phyloP scores from a whole-genome alignment of 2,888 invertebrate species.

The Lypha dubia region DNA sequence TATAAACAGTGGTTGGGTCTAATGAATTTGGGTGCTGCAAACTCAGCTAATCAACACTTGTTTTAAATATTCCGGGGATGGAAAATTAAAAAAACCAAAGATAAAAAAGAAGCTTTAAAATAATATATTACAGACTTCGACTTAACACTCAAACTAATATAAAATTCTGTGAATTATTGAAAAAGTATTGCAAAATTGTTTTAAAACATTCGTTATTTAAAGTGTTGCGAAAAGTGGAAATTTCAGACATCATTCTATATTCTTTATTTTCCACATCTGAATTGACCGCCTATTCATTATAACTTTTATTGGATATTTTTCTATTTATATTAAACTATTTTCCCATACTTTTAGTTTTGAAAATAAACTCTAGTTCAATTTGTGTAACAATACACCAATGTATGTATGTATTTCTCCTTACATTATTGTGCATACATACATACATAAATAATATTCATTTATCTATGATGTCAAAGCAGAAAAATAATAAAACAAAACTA shows the following conservation, averaged over 20 bases:
- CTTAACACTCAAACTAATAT: no score
- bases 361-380: background rate
- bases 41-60: no score
- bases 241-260: background rate
- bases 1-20: no score
- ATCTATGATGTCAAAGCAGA: constrained; percentile 2
- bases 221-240: background rate
- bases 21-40: no score
- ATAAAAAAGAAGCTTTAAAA: no score
- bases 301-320: background rate
- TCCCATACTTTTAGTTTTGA: background rate
- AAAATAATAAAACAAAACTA: background rate
- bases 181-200: no score
- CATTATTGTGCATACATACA: constrained; percentile 25
- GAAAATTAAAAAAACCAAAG: no score
- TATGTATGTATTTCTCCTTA: constrained; percentile 8
- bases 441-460: constrained; percentile 39
- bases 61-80: no score
- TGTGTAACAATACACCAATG: constrained; percentile 1
- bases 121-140: no score
- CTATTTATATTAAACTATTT: background rate
- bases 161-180: no score
- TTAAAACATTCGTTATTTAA: no score
- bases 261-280: background rate
- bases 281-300: background rate